Evolutionary conservation across 2,113 vertebrate genomes (phyloP), one percentile per base, ranked within the genome.

Genomic region (Hippocampus comes): DNA sequence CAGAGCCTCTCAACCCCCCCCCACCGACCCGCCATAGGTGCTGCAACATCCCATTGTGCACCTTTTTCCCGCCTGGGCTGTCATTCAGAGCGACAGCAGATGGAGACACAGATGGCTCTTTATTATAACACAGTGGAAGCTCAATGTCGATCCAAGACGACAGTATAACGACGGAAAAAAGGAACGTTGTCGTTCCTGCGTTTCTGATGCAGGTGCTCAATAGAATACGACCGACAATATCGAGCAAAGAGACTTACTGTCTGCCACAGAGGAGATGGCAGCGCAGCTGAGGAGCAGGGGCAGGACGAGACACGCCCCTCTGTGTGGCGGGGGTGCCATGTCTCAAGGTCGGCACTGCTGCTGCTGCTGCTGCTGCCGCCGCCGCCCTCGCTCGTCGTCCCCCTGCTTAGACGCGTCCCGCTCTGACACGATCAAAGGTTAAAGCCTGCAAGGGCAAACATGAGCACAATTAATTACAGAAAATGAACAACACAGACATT

Each of bases 251-350:
- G 82, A 95, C 95, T 97, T 93, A 97, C 95, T 94, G 88, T 97
- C 95, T 0, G 95, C 94, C 78, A 89, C 86, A 65, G 92, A 93
- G 79, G 78, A 91, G 82, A 91, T 86, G 84, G 92, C 92, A 82
- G 89, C 68, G 83, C 92, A 95, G 94, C 89, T 92, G 85, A 96
- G 90, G 85, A 96, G 90, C 68, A 95, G 91, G 71, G 92, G 87
- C 88, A 93, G 90, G 87, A 93, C 86, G 84, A 91, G 87, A 73
- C 90, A 85, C 87, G 82, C 84, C 90, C 87, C 84, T 82, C 82
- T 82, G 81, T 83, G 86, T 79, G 78, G 79, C 80, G 83, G 85
- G 86, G 91, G 88, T 86, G 84, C 86, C 83, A 97, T 97, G 93
- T 94, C 95, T 93, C 92, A 92, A 61, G 91, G 91, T 86, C 9